Evolutionary conservation across 1,140 invertebrate genomes (phyloP), one percentile per base, ranked within the genome.

Genomic region (Diploscapter pachys): DNA sequence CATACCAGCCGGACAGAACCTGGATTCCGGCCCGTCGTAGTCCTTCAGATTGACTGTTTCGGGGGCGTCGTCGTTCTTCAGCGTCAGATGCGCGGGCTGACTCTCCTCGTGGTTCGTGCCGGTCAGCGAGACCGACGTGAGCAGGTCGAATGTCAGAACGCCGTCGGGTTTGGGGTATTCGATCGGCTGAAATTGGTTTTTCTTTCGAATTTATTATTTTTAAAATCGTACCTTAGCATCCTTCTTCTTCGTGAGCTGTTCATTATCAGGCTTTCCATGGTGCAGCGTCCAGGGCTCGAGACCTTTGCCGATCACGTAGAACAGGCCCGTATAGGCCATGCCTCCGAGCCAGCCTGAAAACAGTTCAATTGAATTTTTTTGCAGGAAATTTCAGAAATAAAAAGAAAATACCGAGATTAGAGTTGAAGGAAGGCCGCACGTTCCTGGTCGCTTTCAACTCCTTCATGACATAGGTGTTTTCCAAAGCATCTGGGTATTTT

Each of bases 91-190:
- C 0, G 95, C 87, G 0, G 96, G 97, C 87, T 99, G 96, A 86
- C 99, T 94, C 52, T 91, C 91, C 86, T 98, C 96, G 84, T 99
- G 97, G 87, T 99, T 99, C 3, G 97, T 99, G 73, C 95, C 89
- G 48, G 97, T 98, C 3, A 99, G 87, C 4, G 95, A 92, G 4
- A 99, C 97, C 0, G 96, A 99, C 2, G 93, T 93, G 3, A 99
- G 87, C 3, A 99, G 88, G 87, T 99, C 97, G 87, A 99, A 99
- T 54, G 93, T 95, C 59, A 99, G 88, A 82, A 92, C 90, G 31
- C 92, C 92, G 86, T 99, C 96, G 0, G 96, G 96, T 87, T 96
- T 98, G 4, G 96, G 96, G 87, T 99, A 99, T 5, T 95, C 93
- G 63, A 98, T 98, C 6, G 91, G 91, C 70, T 89, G 89, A 79